phyloP scores from a whole-genome alignment of 2,797 vertebrate species.

The Peromyscus melanophrys region DNA sequence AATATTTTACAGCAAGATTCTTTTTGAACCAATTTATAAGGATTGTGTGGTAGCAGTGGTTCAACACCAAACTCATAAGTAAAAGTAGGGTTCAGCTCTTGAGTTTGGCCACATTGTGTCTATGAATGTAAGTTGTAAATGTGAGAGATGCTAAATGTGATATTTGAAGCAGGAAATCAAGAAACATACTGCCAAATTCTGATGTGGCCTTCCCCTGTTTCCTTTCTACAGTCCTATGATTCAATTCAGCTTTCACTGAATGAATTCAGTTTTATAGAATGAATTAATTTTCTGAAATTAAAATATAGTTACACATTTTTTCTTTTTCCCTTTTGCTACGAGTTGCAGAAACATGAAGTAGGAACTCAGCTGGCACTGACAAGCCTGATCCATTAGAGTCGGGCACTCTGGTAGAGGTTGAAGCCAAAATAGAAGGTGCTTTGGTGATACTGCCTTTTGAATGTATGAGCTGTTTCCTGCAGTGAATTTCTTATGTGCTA shows the following conservation, averaged over 20 bases:
- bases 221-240: not conserved
- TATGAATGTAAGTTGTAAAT: not conserved
- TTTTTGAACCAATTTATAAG: not conserved
- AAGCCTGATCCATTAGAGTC: too few species aligned
- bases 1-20: not conserved
- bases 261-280: not conserved
- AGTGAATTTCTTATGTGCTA: too few species aligned
- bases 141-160: accelerated
- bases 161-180: not conserved
- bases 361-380: too few species aligned
- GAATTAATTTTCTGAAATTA: not conserved
- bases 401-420: too few species aligned
- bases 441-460: too few species aligned
- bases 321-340: too few species aligned
- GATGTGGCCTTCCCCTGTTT: accelerated
- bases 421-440: too few species aligned
- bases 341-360: too few species aligned
- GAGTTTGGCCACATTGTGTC: not conserved
- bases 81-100: not conserved
- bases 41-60: not conserved
- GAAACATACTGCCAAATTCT: not conserved
- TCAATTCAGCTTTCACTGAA: not conserved
- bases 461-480: too few species aligned
- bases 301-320: not conserved
- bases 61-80: not conserved